Evolutionary conservation across 2,113 vertebrate species (phyloP), one percentile per base, ranked within the genome.

Genomic region (Hyla sarda): DNA sequence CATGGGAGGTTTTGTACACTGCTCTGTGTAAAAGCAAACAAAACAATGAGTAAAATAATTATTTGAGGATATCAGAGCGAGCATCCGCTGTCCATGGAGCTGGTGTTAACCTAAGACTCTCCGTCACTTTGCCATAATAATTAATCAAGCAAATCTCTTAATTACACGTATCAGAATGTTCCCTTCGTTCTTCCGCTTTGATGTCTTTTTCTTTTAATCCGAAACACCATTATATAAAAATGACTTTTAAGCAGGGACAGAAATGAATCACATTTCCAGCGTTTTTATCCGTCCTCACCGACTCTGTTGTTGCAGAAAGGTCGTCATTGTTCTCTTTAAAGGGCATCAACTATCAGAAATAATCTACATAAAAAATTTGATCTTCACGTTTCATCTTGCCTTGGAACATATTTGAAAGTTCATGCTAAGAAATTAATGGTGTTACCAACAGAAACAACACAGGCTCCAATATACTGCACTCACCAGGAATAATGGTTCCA

Each of bases 321-420:
- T 41, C 69, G 34, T 6, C 17, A 72, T 23, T 37, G 69, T 72
- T 72, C 69, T 23, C 13, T 12, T 0, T 71, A 71, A 37, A 71
- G 30, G 14, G 67, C 60, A 71, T 37, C 37, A 72, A 72, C 21
- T 72, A 72, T 72, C 34, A 72, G 69, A 72, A 72, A 72, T 41
- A 41, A 72, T 72, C 17, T 72, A 23, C 34, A 41, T 41, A 41
- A 41, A 72, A 41, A 19, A 72, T 67, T 30, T 65, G 60, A 30
- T 65, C 25, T 65, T 12, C 12, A 14, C 5, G 10, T 65, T 30
- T 67, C 16, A 67, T 67, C 28, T 30, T 17, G 16, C 32, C 30
- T 32, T 6, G n/a, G 62, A 32, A 67, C 4, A 17, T 67, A 32
- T 32, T 67, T 14, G 6, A 32, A 67, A 32, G 2, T 19, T 67